These are phyloP conservation scores for Tigriopus californicus DNA, from an alignment of 2,888 invertebrate species.

Conservation along the genomic window DNA sequence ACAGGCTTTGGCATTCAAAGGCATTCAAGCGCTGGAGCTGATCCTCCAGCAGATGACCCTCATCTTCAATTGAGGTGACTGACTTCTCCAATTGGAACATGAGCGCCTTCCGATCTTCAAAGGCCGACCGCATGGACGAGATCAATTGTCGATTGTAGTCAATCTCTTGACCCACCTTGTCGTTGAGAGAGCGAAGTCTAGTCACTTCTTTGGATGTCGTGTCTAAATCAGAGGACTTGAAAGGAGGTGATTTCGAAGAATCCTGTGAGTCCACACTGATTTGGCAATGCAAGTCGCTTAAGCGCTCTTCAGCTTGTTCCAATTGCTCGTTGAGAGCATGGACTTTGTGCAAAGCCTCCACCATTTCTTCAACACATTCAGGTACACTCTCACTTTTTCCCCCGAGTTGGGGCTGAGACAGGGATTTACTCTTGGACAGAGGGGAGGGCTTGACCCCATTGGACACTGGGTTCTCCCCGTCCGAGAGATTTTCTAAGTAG, in stretches of 20 bases:
- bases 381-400: not conserved
- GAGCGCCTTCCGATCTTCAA: slow-evolving; percentile 16
- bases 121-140: slow-evolving; percentile 17
- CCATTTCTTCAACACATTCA: not conserved
- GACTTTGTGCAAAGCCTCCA: not conserved
- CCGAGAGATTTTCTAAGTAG: slow-evolving; percentile 37
- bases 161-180: slow-evolving; percentile 6
- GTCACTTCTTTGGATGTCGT: not conserved
- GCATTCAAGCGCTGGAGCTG: not conserved
- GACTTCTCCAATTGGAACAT: slow-evolving; percentile 17
- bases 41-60: not conserved
- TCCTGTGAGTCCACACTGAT: not conserved
- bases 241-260: not conserved
- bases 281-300: not conserved
- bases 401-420: too few species aligned
- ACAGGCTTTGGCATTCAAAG: not conserved
- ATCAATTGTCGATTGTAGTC: slow-evolving; percentile 15
- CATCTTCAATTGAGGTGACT: slow-evolving; percentile 6
- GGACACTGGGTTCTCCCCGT: slow-evolving; percentile 17
- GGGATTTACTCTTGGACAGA: not conserved
- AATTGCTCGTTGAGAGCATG: not conserved
- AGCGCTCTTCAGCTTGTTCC: not conserved
- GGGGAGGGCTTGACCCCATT: not conserved
- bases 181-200: not conserved
- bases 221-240: not conserved